Evolutionary conservation across 2,797 vertebrate species (phyloP), one percentile per base, ranked within the genome.

Genomic region (Sciurus carolinensis): DNA sequence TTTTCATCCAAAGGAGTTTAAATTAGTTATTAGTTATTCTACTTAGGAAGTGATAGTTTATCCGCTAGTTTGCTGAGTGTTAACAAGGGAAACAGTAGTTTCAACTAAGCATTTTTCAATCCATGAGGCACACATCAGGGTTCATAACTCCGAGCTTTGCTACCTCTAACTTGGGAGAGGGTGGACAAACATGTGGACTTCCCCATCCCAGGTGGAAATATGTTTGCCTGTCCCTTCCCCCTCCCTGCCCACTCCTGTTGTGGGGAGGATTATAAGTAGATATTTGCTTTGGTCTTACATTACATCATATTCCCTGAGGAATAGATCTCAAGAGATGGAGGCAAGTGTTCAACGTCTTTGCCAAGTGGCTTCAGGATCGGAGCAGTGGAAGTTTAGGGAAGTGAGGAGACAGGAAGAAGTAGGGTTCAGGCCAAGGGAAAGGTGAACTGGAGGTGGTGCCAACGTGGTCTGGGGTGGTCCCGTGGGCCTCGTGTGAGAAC

Each of bases 121-220:
- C 39, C 7, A 20, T 26, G 7, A 36, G 36, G 8, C 9, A 30
- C 30, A 39, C 15, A 28, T 0, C 5, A 1, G 13, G 10, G 4
- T 15, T 24, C 17, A 69, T 47, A 71, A 33, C 82, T 76, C 47
- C 39, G 26, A 75, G 24, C 10, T 54, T 83, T n/a, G 14, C 18
- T 18, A 36, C 28, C 50, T 30, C 26, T 42, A 30, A 1, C 9
- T 30, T 8, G 30, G 6, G 59, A 92, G 30, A 54, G 8, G 8
- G 7, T 8, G 1, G 13, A 7, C 47, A 4, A 30, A 20, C 6
- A 4, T 0, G 1, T 4, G 2, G 54, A n/a, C 14, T 47, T 64
- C 17, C 10, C 36, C 3, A 0, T 33, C 76, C 39, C 20, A 54
- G 26, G 1, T 33, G 62, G 79, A 86, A 50, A 15, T 33, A 44